Evolutionary conservation across 2,888 invertebrate genomes (phyloP), one percentile per base, ranked within the genome.

Genomic region (Troides aeacus): DNA sequence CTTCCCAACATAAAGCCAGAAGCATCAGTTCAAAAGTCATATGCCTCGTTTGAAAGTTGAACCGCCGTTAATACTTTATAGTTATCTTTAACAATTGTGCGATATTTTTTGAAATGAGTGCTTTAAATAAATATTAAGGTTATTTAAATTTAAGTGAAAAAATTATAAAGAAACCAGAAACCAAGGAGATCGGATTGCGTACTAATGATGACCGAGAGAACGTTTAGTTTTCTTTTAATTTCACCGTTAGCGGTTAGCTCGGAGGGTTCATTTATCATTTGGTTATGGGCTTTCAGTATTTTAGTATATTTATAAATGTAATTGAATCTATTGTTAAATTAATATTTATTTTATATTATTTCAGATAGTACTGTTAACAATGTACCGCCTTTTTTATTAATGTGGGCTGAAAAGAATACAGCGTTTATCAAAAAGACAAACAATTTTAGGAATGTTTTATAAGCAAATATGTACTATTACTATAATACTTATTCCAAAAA

Each of bases 171-270:
- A 36, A 62, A 64, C 64, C 30, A 30, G 18, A 36, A 62, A 64
- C 64, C 30, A 30, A 69, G 56, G 59, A 63, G 62, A 57, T 62
- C 46, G 42, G 63, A 59, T 70, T 50, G 59, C 58, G 59, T 66
- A 70, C 62, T 70, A 66, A 70, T 60, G 70, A 70, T 66, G 62
- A 66, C 59, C 53, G 58, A 66, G 62, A 15, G 62, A 62, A 65
- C 24, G 60, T 56, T 65, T 65, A 62, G 53, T 66, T 70, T 70
- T 70, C 59, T 63, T 70, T 68, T 62, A 62, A 59, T 62, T 69
- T 65, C 36, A 66, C 50, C 23, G 21, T 62, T 39, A 59, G 60
- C 59, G 50, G 69, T 59, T 36, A 50, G 30, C 59, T 59, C 17
- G 58, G 50, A 10, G 30, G 65, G 62, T 65, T 69, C 58, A 66